Evolutionary conservation across 2,797 vertebrate genomes (phyloP), one percentile per base, ranked within the genome.

Genomic region (Silurus aristotelis): DNA sequence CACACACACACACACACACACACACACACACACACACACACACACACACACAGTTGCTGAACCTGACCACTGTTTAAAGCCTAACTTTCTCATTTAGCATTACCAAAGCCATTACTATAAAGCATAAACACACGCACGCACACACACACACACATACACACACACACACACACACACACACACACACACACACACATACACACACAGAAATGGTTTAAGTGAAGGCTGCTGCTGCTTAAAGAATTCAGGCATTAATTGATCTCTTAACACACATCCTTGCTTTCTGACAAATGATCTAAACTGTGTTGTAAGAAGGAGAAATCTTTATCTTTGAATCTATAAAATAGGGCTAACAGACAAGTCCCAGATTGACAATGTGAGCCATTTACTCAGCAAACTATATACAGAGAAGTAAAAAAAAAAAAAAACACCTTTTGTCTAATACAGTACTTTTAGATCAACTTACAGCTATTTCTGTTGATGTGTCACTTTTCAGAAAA

Each of bases 11-110:
- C 15, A 27, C 15, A 73, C 25, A 55, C 1, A 52, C 66, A 78
- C 61, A 84, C 27, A 80, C 25, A 66, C 66, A 78, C 61, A 27
- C 4, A 63, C 66, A 84, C 27, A 80, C 25, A 66, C 66, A 78
- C 61, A 27, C 55, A 72, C 15, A 27, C 15, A 73, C 25, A 55
- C 1, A 52, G 48, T 31, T 71, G 15, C 46, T 67, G 77, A 84
- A 76, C 55, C 73, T 82, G 83, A 20, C 80, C 82, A 66, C 19
- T 73, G 20, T 72, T 55, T 64, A 75, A 80, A 70, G 64, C 43
- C 46, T 56, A 72, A 46, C 66, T 70, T 71, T 85, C 17, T 52
- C 38, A n/a, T 61, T 86, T 58, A 63, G 52, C 8, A 10, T n/a
- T 82, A 72, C 60, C 83, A 43, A 89, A 87, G 5, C 48, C 48